Percentiles rank a stretch among this genome's conserved stretches.
These are phyloP conservation scores for Stenodera caucasica DNA, from an alignment of 2,888 invertebrate genomes.

Conservation along the genomic window DNA sequence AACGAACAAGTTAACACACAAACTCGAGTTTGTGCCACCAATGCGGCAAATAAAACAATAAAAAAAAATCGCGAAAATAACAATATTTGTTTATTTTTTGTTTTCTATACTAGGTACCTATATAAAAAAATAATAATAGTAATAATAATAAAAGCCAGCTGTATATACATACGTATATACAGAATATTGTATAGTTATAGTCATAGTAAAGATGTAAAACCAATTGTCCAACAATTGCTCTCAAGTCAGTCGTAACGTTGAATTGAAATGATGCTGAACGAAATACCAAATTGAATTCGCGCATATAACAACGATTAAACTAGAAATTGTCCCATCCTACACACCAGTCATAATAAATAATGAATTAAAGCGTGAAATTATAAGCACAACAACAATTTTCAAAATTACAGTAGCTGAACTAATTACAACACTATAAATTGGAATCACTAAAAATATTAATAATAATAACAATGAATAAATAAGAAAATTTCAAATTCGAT, in stretches of 20 bases:
- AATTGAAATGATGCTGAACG: constrained; percentile 22
- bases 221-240: constrained; percentile 23
- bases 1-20: constrained; percentile 39
- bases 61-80: neutral
- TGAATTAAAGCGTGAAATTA: neutral
- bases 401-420: neutral
- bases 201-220: constrained; percentile 7
- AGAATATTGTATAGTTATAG: too few relatives aligned
- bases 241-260: constrained; percentile 22
- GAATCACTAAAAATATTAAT: neutral
- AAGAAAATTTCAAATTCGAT: constrained; percentile 7
- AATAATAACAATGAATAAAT: neutral
- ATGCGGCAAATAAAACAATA: constrained; percentile 9
- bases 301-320: constrained; percentile 18
- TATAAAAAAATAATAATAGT: too few relatives aligned
- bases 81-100: neutral
- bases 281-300: constrained; percentile 23
- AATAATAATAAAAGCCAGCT: too few relatives aligned
- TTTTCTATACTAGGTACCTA: too few relatives aligned
- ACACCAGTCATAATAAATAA: constrained; percentile 7
- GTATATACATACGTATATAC: too few relatives aligned
- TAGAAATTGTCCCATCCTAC: constrained; percentile 23
- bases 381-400: neutral
- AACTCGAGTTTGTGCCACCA: constrained; percentile 14
- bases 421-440: neutral